These are phyloP conservation scores for Neodiprion virginianus DNA, from an alignment of 1,140 invertebrate species.

Conservation along the genomic window DNA sequence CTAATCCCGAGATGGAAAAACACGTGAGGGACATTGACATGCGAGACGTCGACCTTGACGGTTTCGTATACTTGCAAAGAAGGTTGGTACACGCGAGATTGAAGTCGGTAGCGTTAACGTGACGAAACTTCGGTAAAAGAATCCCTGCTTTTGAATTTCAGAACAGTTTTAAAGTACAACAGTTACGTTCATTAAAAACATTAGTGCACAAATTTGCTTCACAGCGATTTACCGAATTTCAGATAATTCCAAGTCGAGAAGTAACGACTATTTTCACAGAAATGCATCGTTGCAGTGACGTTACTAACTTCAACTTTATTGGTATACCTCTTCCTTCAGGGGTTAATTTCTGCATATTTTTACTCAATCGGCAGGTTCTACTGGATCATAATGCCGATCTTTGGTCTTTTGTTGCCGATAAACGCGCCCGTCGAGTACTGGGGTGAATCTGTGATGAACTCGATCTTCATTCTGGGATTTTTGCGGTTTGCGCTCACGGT, in stretches of 20 bases:
- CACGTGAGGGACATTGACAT: constrained; percentile 81
- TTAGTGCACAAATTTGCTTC: neutral
- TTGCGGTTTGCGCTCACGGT: constrained; percentile 68
- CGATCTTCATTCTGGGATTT: constrained; percentile 73
- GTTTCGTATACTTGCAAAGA: constrained; percentile 86
- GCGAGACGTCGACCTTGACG: constrained; percentile 82
- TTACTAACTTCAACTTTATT: too few species aligned
- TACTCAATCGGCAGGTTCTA: constrained; percentile 68
- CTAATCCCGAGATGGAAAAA: constrained; percentile 75
- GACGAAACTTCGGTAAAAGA: neutral
- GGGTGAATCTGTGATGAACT: constrained; percentile 67
- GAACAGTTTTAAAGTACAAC: too few species aligned
- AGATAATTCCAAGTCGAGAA: too few species aligned
- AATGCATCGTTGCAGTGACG: too few species aligned
- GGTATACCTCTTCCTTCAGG: neutral
- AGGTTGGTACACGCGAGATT: constrained; percentile 58
- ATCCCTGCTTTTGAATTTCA: neutral
- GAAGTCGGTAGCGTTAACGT: neutral
- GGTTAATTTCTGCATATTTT: constrained; percentile 2
- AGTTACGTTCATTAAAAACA: too few species aligned
- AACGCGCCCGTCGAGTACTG: constrained; percentile 79
- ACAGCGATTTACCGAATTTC: too few species aligned
- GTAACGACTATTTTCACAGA: too few species aligned
- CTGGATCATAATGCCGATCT: constrained; percentile 70
- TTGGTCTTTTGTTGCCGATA: constrained; percentile 74